Evolutionary conservation across 2,797 vertebrate species (phyloP), one percentile per base, ranked within the genome.

Genomic region (Falco peregrinus): DNA sequence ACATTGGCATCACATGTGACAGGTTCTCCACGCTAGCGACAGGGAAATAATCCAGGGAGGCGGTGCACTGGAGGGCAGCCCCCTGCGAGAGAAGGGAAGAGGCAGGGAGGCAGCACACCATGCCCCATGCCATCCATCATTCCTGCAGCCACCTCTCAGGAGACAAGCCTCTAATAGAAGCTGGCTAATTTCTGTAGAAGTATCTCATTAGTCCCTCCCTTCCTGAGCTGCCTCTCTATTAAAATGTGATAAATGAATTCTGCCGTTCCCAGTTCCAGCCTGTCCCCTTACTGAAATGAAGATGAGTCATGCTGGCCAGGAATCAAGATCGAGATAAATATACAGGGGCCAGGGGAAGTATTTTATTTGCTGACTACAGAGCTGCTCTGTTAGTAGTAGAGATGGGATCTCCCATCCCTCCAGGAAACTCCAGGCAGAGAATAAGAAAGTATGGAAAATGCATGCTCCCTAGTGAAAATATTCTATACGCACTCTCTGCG

Each of bases 241-340:
- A 98, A 98, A 98, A 98, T 85, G 95, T 97, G 97, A 98, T 98
- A 97, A 98, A 98, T 98, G 97, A 98, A 98, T 97, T 98, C 97
- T 96, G 95, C 96, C 97, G 97, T 92, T 97, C 97, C 97, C 97
- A 98, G 96, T 97, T 98, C 93, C 87, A 98, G 80, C 91, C 70
- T 97, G 96, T 98, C 95, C 93, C 76, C 93, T 97, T 92, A 97
- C 95, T 97, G 95, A 98, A 97, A 98, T 96, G 97, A 96, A 98
- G 97, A 96, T 59, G 92, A 80, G 84, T 97, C 96, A 95, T 60
- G 81, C 92, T 96, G 96, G 97, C 93, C 89, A 90, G 89, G 70
- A 53, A 93, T 97, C 94, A 86, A 92, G 82, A 95, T 20, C 88
- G 85, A 97, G 82, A 93, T 96, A 96, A 98, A 98, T 97, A 97